These are phyloP conservation scores for Etheostoma nigrum DNA, from an alignment of 2,797 vertebrate species.

Conservation along the genomic window DNA sequence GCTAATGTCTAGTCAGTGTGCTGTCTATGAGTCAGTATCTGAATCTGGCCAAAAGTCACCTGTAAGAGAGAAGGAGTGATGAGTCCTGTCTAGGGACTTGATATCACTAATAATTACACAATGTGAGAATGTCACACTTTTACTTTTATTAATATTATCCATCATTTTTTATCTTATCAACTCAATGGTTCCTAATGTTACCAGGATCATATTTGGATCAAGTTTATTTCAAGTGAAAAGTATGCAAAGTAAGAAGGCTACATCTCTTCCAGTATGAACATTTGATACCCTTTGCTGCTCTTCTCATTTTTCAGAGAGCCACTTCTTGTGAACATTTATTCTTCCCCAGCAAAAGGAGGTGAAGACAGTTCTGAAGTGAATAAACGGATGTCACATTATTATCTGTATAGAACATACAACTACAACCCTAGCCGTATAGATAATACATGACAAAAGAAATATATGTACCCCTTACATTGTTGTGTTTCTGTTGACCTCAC, in stretches of 20 bases:
- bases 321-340: background rate
- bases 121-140: background rate
- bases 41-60: background rate
- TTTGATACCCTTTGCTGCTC: background rate
- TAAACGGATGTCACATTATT: too few species aligned
- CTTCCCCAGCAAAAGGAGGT: background rate
- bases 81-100: background rate
- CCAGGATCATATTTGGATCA: background rate
- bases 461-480: background rate
- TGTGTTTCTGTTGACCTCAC: background rate
- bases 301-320: background rate
- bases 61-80: background rate
- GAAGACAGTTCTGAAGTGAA: background rate
- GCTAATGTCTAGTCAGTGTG: background rate
- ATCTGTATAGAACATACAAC: background rate
- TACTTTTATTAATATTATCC: background rate
- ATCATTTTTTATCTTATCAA: background rate
- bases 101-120: background rate
- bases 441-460: background rate
- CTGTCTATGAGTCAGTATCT: background rate
- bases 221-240: background rate
- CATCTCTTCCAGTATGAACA: background rate
- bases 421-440: background rate
- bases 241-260: background rate
- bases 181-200: background rate